These are phyloP conservation scores for Ranitomeya imitator DNA, from an alignment of 2,113 vertebrate genomes.

Conservation along the genomic window DNA sequence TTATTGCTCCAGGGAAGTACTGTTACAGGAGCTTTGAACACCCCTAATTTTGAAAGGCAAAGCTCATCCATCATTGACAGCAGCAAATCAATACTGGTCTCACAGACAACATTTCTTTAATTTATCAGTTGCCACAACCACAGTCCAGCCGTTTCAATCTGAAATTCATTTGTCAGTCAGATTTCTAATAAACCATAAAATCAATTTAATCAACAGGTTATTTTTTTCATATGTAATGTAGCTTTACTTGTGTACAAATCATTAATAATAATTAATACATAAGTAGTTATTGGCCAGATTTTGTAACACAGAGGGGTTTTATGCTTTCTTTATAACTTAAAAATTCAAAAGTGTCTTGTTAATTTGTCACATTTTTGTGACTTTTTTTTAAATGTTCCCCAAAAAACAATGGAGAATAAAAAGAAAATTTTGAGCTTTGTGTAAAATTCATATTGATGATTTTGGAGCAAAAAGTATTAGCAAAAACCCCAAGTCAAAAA, in stretches of 20 bases:
- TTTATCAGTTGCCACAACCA: slow-evolving; percentile 24
- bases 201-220: neutral
- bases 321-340: too few relatives aligned
- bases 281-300: neutral
- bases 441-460: too few relatives aligned
- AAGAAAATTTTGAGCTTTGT: too few relatives aligned
- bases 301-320: too few relatives aligned
- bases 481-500: too few relatives aligned
- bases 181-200: neutral
- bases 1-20: neutral
- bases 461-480: too few relatives aligned
- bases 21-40: slow-evolving; percentile 1
- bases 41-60: slow-evolving; percentile 33
- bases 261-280: neutral
- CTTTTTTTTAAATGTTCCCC: too few relatives aligned
- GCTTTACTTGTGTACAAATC: neutral
- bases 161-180: slow-evolving; percentile 1
- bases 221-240: neutral
- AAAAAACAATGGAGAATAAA: too few relatives aligned
- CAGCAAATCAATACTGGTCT: slow-evolving; percentile 22
- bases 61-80: slow-evolving; percentile 22
- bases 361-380: too few relatives aligned
- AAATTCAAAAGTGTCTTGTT: neutral
- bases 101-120: slow-evolving; percentile 25
- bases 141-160: neutral